These are phyloP conservation scores for Enteromius radiatus DNA, from an alignment of 2,797 vertebrate genomes.

Conservation along the genomic window DNA sequence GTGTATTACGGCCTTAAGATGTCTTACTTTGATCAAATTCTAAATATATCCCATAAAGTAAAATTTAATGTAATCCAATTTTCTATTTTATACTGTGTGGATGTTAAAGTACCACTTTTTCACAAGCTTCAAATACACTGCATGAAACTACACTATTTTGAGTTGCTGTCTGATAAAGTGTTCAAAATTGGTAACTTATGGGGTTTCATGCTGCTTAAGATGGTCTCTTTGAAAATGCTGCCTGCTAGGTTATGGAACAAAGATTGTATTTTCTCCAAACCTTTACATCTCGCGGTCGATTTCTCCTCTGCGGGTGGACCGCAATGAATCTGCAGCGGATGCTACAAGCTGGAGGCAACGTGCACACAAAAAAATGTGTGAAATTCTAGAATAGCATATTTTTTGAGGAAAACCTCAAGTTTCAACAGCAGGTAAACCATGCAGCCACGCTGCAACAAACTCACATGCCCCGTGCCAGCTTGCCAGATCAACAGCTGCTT, in stretches of 20 bases:
- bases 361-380: conserved; percentile 21
- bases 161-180: background rate
- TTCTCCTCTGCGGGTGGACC: conserved; percentile 25
- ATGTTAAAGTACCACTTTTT: background rate
- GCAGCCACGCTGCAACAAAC: conserved; percentile 35
- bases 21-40: background rate
- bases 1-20: background rate
- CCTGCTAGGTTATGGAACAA: background rate
- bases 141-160: background rate
- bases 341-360: conserved; percentile 29
- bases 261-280: conserved; percentile 1
- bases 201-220: background rate
- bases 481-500: conserved; percentile 41
- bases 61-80: background rate
- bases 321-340: conserved; percentile 37
- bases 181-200: background rate
- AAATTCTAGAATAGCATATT: background rate
- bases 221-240: background rate
- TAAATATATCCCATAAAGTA: background rate
- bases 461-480: background rate
- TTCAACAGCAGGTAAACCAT: conserved; percentile 36
- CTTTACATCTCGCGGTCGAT: background rate
- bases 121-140: background rate
- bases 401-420: conserved; percentile 14
- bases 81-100: background rate